phyloP scores from a whole-genome alignment of 2,797 vertebrate genomes.

The Helostoma temminkii region DNA sequence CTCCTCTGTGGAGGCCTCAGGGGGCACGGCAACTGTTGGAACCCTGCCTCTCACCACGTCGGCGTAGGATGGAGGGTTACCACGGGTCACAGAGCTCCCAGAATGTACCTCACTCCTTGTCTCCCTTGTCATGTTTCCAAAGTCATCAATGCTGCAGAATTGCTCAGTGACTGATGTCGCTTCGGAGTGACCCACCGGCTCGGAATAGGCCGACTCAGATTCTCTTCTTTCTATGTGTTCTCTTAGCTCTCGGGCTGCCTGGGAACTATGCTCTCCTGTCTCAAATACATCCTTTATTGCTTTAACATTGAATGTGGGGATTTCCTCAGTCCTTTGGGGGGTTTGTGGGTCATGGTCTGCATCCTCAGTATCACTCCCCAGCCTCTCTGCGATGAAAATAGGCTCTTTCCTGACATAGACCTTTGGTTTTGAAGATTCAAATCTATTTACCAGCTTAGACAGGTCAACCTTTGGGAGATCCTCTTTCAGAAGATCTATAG shows the following conservation, averaged over 20 bases:
- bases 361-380: conserved; percentile 83
- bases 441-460: conserved; percentile 83
- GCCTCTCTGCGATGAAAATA: conserved; percentile 80
- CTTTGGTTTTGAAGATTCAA: conserved; percentile 83
- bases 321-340: conserved; percentile 75
- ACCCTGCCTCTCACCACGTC: conserved; percentile 90
- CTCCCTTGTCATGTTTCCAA: conserved; percentile 79
- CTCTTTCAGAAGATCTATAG: conserved; percentile 76
- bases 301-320: conserved; percentile 84
- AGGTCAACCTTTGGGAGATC: conserved; percentile 83
- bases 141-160: conserved; percentile 82
- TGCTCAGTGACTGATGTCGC: conserved; percentile 77
- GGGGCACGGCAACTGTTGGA: conserved; percentile 81
- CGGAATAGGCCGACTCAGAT: conserved; percentile 47
- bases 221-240: conserved; percentile 81
- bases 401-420: conserved; percentile 83
- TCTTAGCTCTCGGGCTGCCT: conserved; percentile 82
- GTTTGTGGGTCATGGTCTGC: conserved; percentile 71
- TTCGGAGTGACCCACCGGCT: conserved; percentile 73
- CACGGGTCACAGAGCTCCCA: conserved; percentile 78
- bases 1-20: conserved; percentile 84
- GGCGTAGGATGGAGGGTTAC: conserved; percentile 92
- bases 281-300: conserved; percentile 87
- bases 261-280: conserved; percentile 84
- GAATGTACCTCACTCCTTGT: conserved; percentile 74